Conservation (phyloP, 1,140 invertebrate genomes). For the Eriocheir sinensis region DNA sequence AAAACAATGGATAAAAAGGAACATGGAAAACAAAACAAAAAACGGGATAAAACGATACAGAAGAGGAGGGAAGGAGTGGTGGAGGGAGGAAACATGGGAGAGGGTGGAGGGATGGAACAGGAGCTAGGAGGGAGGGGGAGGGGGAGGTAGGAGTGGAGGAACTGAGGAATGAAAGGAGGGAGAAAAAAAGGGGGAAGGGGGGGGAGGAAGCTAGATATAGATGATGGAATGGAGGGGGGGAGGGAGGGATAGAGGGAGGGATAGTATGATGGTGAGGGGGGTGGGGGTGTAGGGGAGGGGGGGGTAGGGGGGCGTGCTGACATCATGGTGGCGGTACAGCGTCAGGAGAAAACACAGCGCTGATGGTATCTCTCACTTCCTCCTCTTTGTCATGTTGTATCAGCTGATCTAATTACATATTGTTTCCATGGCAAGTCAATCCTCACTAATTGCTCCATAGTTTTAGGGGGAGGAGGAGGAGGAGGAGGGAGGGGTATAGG, state of each 20-base stretch:
- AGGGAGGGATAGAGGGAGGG: background rate
- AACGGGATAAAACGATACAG: background rate
- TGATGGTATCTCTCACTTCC: constrained; percentile 52
- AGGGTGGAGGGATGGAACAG: background rate
- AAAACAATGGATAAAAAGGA: too few species aligned
- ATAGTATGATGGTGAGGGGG: background rate
- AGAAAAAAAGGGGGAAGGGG: background rate
- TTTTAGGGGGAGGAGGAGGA: constrained; percentile 14
- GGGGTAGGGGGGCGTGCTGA: constrained; percentile 11
- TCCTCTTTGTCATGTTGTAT: constrained; percentile 51
- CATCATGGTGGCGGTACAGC: background rate
- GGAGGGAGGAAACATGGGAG: background rate
- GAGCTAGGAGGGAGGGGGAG: too few species aligned
- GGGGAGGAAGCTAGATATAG: background rate
- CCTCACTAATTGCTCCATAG: constrained; percentile 47
- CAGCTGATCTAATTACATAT: constrained; percentile 45
- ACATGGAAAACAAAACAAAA: background rate
- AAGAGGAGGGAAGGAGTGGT: background rate
- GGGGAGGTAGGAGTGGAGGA: background rate
- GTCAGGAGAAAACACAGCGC: background rate
- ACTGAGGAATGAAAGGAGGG: background rate
- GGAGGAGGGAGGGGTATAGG: background rate
- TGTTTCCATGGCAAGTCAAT: constrained; percentile 49
- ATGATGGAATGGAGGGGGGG: background rate
- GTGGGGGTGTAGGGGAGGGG: background rate